Evolutionary conservation across 2,797 vertebrate species (phyloP).

Genomic region (Oceanodroma leucorhoa): DNA sequence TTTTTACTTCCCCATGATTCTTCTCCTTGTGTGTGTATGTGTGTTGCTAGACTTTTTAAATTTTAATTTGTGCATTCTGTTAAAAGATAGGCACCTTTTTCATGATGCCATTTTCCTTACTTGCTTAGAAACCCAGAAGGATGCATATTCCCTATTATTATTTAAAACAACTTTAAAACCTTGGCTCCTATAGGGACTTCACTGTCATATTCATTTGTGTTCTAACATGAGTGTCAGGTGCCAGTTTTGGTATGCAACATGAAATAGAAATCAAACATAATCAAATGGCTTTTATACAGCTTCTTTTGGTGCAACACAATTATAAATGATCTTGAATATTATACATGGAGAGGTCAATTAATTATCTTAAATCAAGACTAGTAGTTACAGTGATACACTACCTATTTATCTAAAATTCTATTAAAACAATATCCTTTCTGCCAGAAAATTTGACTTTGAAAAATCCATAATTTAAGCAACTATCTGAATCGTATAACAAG

Average conservation of each 20-base stretch:
- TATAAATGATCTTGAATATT: constrained; percentile 40
- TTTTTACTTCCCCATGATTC: not conserved
- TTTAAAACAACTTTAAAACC: constrained; percentile 5
- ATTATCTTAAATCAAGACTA: constrained; percentile 40
- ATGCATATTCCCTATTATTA: not conserved
- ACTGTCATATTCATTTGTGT: not conserved
- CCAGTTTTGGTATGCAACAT: not conserved
- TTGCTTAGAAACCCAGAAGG: constrained; percentile 11
- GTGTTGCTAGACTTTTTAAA: not conserved
- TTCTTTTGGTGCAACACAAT: not conserved
- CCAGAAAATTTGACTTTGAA: constrained; percentile 56
- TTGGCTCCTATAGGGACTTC: not conserved
- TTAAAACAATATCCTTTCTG: constrained; percentile 49
- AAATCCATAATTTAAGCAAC: constrained; percentile 49
- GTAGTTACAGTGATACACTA: not conserved
- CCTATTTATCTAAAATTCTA: constrained; percentile 44
- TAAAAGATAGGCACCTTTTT: constrained; percentile 5
- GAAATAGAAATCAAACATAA: constrained; percentile 30
- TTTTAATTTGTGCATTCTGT: constrained; percentile 17
- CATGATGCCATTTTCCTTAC: not conserved
- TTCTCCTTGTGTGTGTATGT: not conserved
- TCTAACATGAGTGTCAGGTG: constrained; percentile 9
- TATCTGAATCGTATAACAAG: constrained; percentile 34
- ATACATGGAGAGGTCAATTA: constrained; percentile 8
- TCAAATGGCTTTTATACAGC: not conserved